Evolutionary conservation across 2,888 invertebrate genomes (phyloP).

Genomic region (Caenorhabditis sulstoni): DNA sequence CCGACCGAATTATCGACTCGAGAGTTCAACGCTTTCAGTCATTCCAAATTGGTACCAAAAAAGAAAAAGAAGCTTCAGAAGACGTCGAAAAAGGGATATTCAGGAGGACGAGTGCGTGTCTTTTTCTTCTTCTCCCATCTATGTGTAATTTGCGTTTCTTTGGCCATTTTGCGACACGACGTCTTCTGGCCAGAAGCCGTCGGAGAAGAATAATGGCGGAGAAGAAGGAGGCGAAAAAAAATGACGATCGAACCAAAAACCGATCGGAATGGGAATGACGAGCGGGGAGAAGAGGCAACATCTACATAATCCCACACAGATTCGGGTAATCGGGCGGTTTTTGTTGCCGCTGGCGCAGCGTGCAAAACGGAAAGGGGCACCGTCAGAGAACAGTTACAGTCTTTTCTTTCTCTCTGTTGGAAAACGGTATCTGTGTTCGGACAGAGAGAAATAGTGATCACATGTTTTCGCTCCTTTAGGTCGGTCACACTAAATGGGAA

Average conservation of each 20-base stretch:
- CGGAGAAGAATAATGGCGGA: conserved; percentile 11
- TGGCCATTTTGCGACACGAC: conserved; percentile 42
- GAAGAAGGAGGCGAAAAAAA: conserved; percentile 7
- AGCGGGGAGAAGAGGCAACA: conserved; percentile 12
- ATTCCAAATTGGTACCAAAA: no score
- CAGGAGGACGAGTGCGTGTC: conserved; percentile 8
- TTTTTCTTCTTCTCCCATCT: conserved; percentile 14
- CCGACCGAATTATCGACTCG: no score
- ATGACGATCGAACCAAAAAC: not conserved
- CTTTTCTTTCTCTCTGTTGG: not conserved
- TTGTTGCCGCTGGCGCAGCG: not conserved
- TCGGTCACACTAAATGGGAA: conserved; percentile 37
- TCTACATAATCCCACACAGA: conserved; percentile 51
- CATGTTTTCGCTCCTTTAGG: conserved; percentile 26
- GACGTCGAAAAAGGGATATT: conserved; percentile 1
- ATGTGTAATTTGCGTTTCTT: conserved; percentile 50
- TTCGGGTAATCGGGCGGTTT: conserved; percentile 40
- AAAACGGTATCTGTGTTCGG: no score
- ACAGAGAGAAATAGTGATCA: conserved; percentile 1
- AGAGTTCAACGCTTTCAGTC: no score
- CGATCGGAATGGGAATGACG: conserved; percentile 16
- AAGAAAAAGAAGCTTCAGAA: not conserved
- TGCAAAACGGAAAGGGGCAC: conserved; percentile 10
- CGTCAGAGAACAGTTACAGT: conserved; percentile 43
- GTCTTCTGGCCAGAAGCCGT: conserved; percentile 55